Conservation (phyloP, 2,888 invertebrate genomes). For the Drosophila algonquin region DNA sequence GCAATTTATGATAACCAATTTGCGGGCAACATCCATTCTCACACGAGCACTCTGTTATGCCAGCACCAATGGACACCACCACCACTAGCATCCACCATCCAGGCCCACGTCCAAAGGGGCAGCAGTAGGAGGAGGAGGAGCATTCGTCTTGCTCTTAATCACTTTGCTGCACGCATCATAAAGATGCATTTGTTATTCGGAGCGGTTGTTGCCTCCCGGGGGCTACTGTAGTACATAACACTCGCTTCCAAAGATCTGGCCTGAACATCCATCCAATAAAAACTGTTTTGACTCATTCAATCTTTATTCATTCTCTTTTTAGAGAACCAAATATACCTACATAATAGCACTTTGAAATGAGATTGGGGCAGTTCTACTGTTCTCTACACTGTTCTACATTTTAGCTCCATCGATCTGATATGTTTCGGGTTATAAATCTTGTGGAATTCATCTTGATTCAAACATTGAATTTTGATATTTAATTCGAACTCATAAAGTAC, state of each 20-base stretch:
- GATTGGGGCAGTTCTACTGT: constrained; percentile 26
- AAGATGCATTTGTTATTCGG: constrained; percentile 48
- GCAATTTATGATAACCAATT: constrained; percentile 52
- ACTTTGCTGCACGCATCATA: constrained; percentile 75
- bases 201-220: constrained; percentile 31
- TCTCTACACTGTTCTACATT: too few species aligned
- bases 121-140: constrained; percentile 11
- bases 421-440: too few species aligned
- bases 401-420: too few species aligned
- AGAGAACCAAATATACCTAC: background rate
- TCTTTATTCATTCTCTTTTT: constrained; percentile 9
- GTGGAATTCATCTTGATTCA: too few species aligned
- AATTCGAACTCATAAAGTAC: too few species aligned
- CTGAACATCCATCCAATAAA: constrained; percentile 15
- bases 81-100: background rate
- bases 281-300: constrained; percentile 16
- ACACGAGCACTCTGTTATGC: constrained; percentile 25
- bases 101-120: constrained; percentile 19
- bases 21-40: constrained; percentile 38
- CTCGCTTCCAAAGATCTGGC: background rate
- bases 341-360: background rate
- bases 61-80: constrained; percentile 13
- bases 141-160: constrained; percentile 58
- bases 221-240: background rate
- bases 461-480: too few species aligned